Evolutionary conservation across 2,888 invertebrate genomes (phyloP).

Genomic region (Euproctis similis): DNA sequence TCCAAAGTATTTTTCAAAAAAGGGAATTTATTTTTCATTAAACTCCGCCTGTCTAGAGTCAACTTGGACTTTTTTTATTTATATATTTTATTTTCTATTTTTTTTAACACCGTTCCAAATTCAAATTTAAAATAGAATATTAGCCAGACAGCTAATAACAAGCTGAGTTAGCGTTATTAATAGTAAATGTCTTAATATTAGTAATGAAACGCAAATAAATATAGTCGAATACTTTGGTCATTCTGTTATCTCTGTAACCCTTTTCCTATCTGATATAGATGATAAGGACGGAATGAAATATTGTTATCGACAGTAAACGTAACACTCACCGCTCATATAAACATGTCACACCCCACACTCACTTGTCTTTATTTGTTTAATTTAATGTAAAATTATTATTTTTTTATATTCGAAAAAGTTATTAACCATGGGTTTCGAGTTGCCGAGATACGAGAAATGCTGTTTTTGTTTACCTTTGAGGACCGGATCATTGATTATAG

Average conservation of each 20-base stretch:
- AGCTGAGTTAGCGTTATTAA: too few relatives aligned
- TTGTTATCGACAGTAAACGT: constrained; percentile 14
- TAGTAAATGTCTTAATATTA: too few relatives aligned
- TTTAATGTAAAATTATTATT: background rate
- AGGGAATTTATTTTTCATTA: too few relatives aligned
- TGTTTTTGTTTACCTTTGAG: constrained; percentile 53
- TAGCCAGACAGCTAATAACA: too few relatives aligned
- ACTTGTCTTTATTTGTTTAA: background rate
- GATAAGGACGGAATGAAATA: constrained; percentile 14
- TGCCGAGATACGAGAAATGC: constrained; percentile 45
- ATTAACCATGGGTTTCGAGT: constrained; percentile 22
- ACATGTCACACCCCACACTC: constrained; percentile 1
- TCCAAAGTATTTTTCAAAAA: too few relatives aligned
- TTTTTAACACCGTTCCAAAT: too few relatives aligned
- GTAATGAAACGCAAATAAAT: too few relatives aligned
- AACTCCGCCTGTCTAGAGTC: too few relatives aligned
- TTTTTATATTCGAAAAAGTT: constrained; percentile 1
- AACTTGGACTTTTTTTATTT: too few relatives aligned
- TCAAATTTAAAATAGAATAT: too few relatives aligned
- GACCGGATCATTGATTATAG: constrained; percentile 50
- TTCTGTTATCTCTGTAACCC: constrained; percentile 18
- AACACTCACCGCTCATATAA: constrained; percentile 4
- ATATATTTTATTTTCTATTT: too few relatives aligned
- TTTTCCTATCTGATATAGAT: constrained; percentile 30
- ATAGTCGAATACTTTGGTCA: constrained; percentile 22